These are phyloP conservation scores for Calephelis nemesis DNA, from an alignment of 1,140 invertebrate genomes.

Conservation along the genomic window DNA sequence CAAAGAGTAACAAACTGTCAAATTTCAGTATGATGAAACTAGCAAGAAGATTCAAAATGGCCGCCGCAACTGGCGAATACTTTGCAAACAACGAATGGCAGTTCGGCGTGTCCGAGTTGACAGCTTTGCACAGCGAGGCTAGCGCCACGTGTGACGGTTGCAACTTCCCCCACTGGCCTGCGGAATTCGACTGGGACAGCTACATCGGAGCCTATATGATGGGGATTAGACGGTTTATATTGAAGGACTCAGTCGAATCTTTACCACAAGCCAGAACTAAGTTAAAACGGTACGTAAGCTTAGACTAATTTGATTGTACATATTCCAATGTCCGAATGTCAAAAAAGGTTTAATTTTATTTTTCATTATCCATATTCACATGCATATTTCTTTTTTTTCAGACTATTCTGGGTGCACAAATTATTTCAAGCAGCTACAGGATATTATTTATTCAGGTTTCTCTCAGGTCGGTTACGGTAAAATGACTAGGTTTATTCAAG, in stretches of 20 bases:
- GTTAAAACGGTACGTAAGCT: conserved; percentile 80
- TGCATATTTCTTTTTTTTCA: conserved; percentile 35
- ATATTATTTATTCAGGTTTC: conserved; percentile 61
- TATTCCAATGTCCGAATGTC: too few relatives aligned
- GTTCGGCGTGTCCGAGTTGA: conserved; percentile 88
- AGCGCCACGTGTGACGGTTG: conserved; percentile 79
- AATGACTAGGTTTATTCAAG: neutral
- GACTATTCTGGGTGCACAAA: conserved; percentile 71
- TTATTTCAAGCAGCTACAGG: conserved; percentile 66
- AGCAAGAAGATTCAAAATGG: conserved; percentile 88
- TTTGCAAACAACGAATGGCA: conserved; percentile 94
- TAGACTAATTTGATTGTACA: too few relatives aligned
- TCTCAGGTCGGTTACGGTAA: conserved; percentile 59
- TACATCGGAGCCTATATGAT: conserved; percentile 84
- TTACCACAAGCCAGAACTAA: conserved; percentile 83
- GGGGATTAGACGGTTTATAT: conserved; percentile 88
- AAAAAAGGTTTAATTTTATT: too few relatives aligned
- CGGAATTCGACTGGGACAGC: conserved; percentile 54
- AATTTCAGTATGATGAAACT: conserved; percentile 89
- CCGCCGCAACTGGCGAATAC: conserved; percentile 89
- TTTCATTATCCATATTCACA: too few relatives aligned
- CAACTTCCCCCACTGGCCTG: conserved; percentile 76
- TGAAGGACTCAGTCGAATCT: conserved; percentile 87
- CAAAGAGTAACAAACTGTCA: neutral
- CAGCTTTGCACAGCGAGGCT: conserved; percentile 82